Percentiles rank a stretch among this genome's conserved stretches.
These are phyloP conservation scores for Leptinotarsa rubiginosa DNA, from an alignment of 2,888 invertebrate species.

Conservation along the genomic window DNA sequence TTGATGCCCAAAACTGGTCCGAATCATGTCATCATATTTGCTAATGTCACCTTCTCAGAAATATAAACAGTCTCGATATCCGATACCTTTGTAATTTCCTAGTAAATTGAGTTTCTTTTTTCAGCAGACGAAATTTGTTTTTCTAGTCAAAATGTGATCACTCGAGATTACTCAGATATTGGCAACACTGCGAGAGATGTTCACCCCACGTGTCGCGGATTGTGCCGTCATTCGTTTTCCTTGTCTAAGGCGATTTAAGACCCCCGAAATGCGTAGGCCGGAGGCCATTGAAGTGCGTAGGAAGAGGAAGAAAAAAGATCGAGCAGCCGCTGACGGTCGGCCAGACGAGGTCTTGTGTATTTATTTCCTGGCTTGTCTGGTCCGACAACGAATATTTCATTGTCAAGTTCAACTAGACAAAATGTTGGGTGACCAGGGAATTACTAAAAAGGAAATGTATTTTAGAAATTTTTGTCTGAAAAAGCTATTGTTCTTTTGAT, in stretches of 20 bases:
- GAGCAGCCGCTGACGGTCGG: conserved; percentile 6
- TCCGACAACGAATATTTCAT: neutral
- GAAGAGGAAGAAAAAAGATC: conserved; percentile 20
- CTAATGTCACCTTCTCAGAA: too few species aligned
- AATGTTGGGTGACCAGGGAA: neutral
- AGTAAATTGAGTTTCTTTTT: too few species aligned
- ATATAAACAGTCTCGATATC: too few species aligned
- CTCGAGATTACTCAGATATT: neutral
- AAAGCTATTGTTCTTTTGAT: neutral
- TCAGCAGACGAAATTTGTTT: too few species aligned
- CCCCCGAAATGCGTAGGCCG: conserved; percentile 12
- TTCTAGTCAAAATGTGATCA: neutral
- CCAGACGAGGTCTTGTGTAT: conserved; percentile 6
- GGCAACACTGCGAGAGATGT: conserved; percentile 13
- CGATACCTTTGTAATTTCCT: too few species aligned
- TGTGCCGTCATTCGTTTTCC: conserved; percentile 12
- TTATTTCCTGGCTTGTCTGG: conserved; percentile 10
- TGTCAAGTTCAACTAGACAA: conserved; percentile 4
- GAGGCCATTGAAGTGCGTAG: conserved; percentile 19
- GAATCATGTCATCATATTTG: too few species aligned
- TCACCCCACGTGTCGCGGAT: conserved; percentile 16
- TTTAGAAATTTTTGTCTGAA: neutral
- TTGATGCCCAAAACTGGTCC: too few species aligned
- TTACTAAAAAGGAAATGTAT: neutral
- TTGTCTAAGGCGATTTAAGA: conserved; percentile 13